Conservation (phyloP, 2,888 invertebrate species). For the Frankliniella fusca region DNA sequence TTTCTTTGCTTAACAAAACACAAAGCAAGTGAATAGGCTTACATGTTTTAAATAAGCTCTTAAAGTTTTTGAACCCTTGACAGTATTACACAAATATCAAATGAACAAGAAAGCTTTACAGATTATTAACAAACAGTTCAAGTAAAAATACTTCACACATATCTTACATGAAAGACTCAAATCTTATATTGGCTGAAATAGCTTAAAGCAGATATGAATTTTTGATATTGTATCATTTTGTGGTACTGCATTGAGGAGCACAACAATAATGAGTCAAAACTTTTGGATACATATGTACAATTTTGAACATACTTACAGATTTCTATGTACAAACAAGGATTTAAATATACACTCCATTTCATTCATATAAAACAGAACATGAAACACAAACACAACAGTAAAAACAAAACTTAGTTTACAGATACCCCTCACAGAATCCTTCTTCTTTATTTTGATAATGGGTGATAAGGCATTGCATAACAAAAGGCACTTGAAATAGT, state of each 20-base stretch:
- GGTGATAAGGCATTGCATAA: constrained; percentile 13
- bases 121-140: constrained; percentile 23
- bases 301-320: constrained; percentile 10
- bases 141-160: constrained; percentile 26
- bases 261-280: constrained; percentile 22
- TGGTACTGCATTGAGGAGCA: constrained; percentile 24
- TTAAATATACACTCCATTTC: background rate
- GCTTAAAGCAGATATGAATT: constrained; percentile 22
- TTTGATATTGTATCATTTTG: constrained; percentile 20
- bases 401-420: constrained; percentile 10
- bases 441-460: background rate
- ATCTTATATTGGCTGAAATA: constrained; percentile 6
- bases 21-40: constrained; percentile 19
- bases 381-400: background rate
- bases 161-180: constrained; percentile 26
- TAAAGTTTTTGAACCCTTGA: constrained; percentile 4
- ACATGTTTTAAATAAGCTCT: background rate
- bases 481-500: constrained; percentile 15
- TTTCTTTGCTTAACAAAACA: constrained; percentile 14
- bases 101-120: constrained; percentile 25
- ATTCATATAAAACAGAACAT: constrained; percentile 1
- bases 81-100: constrained; percentile 13
- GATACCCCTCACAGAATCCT: background rate
- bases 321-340: constrained; percentile 14
- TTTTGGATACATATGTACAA: constrained; percentile 21